Evolutionary conservation across 1,140 invertebrate genomes (phyloP).

Genomic region (Luehdorfia chinensis): DNA sequence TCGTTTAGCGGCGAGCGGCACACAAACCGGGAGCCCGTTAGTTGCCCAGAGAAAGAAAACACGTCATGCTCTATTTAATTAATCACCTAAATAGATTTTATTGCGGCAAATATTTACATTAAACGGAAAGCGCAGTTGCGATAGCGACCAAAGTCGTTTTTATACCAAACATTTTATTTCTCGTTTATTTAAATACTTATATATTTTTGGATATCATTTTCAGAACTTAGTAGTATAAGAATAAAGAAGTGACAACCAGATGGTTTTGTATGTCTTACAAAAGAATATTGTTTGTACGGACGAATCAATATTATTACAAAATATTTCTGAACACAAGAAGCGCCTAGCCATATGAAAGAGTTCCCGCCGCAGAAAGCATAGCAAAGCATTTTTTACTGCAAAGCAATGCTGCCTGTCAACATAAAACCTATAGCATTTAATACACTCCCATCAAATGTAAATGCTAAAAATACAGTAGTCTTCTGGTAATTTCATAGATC

Average conservation of each 20-base stretch:
- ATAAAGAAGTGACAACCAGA: too few relatives aligned
- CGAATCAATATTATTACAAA: too few relatives aligned
- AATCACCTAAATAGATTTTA: conserved; percentile 56
- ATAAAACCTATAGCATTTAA: conserved; percentile 32
- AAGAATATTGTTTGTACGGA: too few relatives aligned
- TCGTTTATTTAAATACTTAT: too few relatives aligned
- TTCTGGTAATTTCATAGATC: too few relatives aligned
- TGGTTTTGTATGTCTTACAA: too few relatives aligned
- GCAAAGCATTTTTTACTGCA: conserved; percentile 53
- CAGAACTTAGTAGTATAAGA: too few relatives aligned
- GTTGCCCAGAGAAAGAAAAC: conserved; percentile 26
- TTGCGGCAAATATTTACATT: conserved; percentile 61
- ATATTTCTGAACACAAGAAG: too few relatives aligned
- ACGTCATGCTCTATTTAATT: conserved; percentile 48
- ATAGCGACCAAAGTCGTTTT: conserved; percentile 25
- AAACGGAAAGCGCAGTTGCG: conserved; percentile 37
- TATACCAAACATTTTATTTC: conserved; percentile 1
- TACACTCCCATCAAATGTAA: too few relatives aligned
- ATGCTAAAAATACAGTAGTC: too few relatives aligned
- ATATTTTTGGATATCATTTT: too few relatives aligned
- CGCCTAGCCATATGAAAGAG: too few relatives aligned
- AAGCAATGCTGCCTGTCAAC: conserved; percentile 49
- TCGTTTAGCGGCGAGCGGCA: conserved; percentile 1
- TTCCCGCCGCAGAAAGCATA: conserved; percentile 46
- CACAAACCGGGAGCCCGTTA: neutral